Conservation (phyloP, 2,797 vertebrate genomes). For the Trichosurus vulpecula region DNA sequence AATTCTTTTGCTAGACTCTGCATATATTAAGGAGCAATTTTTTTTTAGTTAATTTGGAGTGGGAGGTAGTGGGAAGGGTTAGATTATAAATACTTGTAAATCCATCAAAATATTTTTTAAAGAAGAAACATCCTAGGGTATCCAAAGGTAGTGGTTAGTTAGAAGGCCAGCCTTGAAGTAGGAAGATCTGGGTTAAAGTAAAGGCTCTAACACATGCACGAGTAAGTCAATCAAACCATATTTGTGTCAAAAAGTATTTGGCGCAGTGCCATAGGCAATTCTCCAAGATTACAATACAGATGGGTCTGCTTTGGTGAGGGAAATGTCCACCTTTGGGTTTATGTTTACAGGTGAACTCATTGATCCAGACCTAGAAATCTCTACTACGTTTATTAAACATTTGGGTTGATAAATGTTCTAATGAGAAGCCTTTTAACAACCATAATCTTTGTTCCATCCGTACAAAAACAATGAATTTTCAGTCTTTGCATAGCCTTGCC, state of each 20-base stretch:
- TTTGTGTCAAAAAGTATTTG: background rate
- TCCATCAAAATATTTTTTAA: background rate
- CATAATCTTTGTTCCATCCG: background rate
- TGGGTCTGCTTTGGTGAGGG: background rate
- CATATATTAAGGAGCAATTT: background rate
- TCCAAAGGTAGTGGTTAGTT: background rate
- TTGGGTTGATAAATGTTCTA: background rate
- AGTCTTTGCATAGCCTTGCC: background rate
- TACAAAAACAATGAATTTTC: background rate
- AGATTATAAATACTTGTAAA: background rate
- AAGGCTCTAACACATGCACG: background rate
- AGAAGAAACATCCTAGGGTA: background rate
- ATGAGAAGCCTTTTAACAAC: background rate
- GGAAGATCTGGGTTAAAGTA: background rate
- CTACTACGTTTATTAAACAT: background rate
- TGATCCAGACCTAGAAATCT: background rate
- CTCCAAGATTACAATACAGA: background rate
- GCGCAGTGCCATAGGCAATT: background rate
- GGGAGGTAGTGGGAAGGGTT: background rate
- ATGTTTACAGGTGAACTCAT: background rate
- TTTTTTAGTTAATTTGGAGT: background rate
- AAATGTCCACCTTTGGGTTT: background rate
- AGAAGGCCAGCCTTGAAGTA: background rate
- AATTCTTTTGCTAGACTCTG: background rate
- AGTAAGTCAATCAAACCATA: background rate